Evolutionary conservation across 2,888 invertebrate species (phyloP).

Genomic region (Platycnemis pennipes): DNA sequence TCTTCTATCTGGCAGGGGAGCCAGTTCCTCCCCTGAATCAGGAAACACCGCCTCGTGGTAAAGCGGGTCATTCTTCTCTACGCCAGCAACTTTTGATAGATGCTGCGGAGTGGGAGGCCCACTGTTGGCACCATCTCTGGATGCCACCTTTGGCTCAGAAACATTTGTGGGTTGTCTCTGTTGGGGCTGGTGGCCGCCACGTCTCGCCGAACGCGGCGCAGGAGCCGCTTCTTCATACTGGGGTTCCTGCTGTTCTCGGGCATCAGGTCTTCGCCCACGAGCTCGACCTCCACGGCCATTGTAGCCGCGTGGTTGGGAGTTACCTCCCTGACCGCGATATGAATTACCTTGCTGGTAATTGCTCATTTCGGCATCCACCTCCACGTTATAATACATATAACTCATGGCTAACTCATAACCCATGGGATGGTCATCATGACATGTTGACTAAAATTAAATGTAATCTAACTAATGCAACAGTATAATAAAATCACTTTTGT

Average conservation of each 20-base stretch:
- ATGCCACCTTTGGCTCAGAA: not conserved
- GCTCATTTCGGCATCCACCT: too few species aligned
- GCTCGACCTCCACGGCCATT: not conserved
- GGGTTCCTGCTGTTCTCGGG: not conserved
- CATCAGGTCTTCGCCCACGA: not conserved
- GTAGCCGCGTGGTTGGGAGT: not conserved
- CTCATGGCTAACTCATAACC: too few species aligned
- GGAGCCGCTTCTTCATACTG: not conserved
- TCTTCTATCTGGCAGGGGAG: not conserved
- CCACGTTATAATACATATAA: too few species aligned
- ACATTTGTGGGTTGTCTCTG: not conserved
- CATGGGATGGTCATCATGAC: too few species aligned
- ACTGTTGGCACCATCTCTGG: not conserved
- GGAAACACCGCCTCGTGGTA: not conserved
- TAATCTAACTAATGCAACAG: too few species aligned
- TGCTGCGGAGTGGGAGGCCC: not conserved
- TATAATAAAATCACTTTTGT: too few species aligned
- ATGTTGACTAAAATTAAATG: too few species aligned
- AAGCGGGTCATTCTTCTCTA: not conserved
- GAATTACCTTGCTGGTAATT: too few species aligned
- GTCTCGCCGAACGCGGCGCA: not conserved
- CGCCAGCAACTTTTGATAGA: not conserved
- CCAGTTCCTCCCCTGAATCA: too few species aligned
- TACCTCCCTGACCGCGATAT: too few species aligned
- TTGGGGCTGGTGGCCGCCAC: not conserved